Evolutionary conservation across 2,888 invertebrate genomes (phyloP).

Genomic region (Cephus runcator): DNA sequence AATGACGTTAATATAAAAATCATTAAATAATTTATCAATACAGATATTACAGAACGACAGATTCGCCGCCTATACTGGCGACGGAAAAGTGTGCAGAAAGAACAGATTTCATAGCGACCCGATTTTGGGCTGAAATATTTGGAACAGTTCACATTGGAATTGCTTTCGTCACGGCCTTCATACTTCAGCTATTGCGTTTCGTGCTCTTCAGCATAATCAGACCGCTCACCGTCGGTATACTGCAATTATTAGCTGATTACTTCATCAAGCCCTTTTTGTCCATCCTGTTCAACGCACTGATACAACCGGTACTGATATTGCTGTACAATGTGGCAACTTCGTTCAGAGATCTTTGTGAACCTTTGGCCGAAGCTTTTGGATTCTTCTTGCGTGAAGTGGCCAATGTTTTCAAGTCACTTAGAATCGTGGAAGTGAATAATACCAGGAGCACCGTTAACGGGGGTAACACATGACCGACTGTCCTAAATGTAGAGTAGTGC

Average conservation of each 20-base stretch:
- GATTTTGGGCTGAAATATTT: slow-evolving; percentile 77
- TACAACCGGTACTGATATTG: slow-evolving; percentile 77
- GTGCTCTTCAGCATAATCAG: slow-evolving; percentile 70
- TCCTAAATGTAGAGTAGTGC: not conserved
- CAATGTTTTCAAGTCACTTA: slow-evolving; percentile 63
- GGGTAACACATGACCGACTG: not conserved
- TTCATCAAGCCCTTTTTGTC: slow-evolving; percentile 75
- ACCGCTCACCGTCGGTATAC: slow-evolving; percentile 71
- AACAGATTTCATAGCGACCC: slow-evolving; percentile 70
- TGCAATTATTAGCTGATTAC: slow-evolving; percentile 75
- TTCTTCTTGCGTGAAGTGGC: slow-evolving; percentile 67
- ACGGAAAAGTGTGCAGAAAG: slow-evolving; percentile 71
- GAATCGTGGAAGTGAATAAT: slow-evolving; percentile 66
- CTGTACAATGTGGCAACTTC: slow-evolving; percentile 73
- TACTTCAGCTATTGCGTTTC: slow-evolving; percentile 72
- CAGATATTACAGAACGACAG: slow-evolving; percentile 73
- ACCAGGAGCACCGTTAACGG: slow-evolving; percentile 1
- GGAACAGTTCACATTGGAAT: slow-evolving; percentile 72
- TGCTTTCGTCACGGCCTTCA: slow-evolving; percentile 71
- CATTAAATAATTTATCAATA: slow-evolving; percentile 20
- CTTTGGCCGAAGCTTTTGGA: slow-evolving; percentile 70
- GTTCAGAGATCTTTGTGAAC: slow-evolving; percentile 72
- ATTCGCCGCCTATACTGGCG: slow-evolving; percentile 70
- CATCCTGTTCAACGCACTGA: slow-evolving; percentile 72
- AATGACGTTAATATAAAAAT: not conserved